Evolutionary conservation across 1,140 invertebrate genomes (phyloP), one percentile per base, ranked within the genome.

Genomic region (Drosophila auraria): DNA sequence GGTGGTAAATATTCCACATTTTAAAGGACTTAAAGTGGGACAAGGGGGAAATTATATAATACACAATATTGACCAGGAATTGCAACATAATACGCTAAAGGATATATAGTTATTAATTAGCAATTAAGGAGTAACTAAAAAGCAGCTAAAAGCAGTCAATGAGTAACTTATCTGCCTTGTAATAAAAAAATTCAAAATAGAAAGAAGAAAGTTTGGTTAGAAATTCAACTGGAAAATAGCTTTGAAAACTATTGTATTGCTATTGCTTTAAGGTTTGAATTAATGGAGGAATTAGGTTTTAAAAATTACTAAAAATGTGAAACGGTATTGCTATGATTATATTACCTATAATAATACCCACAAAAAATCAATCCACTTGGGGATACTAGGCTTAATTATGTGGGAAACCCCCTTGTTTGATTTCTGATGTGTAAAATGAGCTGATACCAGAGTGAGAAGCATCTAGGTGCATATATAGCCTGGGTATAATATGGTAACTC

Each of bases 381-480:
- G 9, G 1, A 36, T 36, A 36, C 5, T 2, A 0, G 6, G 11
- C 20, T 60, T 64, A 33, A 36, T 17, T 9, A 23, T 51, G 27
- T 17, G 51, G 36, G 5, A n/a, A 49, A 17, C 42, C 65, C n/a
- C 69, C 15, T 15, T 25, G 3, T 56, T 36, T 64, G 83, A 82
- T 68, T 87, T 75, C 74, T 69, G 75, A 86, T 69, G 79, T 63
- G 66, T 79, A 50, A 77, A 77, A 68, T 44, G 73, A 56, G 40
- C 17, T 53, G 58, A 47, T 47, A 2, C 38, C 57, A 33, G 57
- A 25, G 30, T n/a, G 33, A 30, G 14, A 5, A 20, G 36, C 14
- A 30, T 30, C 27, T 36, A 53, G 50, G 27, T 30, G 27, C 27
- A 30, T 30, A 63, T 60, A 72, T 57, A 50, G 65, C 63, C 56